Evolutionary conservation across 2,113 vertebrate genomes (phyloP).

Genomic region (Erinaceus europaeus): DNA sequence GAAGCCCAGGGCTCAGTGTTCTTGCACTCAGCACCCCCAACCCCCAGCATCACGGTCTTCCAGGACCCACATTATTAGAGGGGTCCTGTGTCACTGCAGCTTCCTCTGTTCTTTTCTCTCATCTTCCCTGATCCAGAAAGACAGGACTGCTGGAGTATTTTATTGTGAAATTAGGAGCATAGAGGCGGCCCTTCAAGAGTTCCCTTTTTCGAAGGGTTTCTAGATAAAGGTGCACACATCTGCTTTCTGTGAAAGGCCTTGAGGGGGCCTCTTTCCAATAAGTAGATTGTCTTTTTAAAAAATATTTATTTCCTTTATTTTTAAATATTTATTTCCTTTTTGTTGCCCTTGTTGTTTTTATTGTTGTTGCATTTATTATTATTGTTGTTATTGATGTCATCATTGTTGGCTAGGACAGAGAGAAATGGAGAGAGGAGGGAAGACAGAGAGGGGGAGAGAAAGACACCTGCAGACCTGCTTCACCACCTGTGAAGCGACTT

Average conservation of each 20-base stretch:
- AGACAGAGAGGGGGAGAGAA: too few relatives aligned
- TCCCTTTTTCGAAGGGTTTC: slow-evolving; percentile 15
- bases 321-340: too few relatives aligned
- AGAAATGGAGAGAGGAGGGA: too few relatives aligned
- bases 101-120: not conserved
- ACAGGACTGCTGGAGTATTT: not conserved
- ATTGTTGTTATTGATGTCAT: too few relatives aligned
- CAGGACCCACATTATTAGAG: too few relatives aligned
- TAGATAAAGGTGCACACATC: slow-evolving; percentile 36
- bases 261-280: slow-evolving; percentile 49
- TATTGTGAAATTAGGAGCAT: slow-evolving; percentile 32
- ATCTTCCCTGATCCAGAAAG: slow-evolving; percentile 13
- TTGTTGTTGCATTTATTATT: too few relatives aligned
- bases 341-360: too few relatives aligned
- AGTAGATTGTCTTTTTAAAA: slow-evolving; percentile 51
- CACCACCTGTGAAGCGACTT: too few relatives aligned
- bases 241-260: slow-evolving; percentile 34
- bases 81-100: not conserved
- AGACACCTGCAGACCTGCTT: too few relatives aligned
- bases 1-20: not conserved
- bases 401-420: too few relatives aligned
- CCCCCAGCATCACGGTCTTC: rapidly evolving
- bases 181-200: slow-evolving; percentile 20
- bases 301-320: too few relatives aligned
- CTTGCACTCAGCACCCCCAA: not conserved